Conservation (phyloP, 1,140 invertebrate genomes). For the Dreissena polymorpha region DNA sequence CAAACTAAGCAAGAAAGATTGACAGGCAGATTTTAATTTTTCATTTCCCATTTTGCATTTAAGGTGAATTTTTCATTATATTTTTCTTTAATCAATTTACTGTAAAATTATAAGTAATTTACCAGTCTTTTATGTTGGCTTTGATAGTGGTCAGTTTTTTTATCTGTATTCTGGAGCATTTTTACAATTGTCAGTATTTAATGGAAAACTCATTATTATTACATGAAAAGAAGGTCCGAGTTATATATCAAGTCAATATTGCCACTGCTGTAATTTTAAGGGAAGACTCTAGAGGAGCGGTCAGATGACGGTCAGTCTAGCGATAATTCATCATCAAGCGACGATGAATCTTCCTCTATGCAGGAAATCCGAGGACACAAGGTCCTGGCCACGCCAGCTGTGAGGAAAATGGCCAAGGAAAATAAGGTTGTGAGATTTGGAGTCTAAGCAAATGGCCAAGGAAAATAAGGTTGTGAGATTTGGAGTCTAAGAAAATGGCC, state of each 20-base stretch:
- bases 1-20: too few relatives aligned
- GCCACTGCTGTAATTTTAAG: too few relatives aligned
- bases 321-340: constrained; percentile 39
- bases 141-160: too few relatives aligned
- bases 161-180: too few relatives aligned
- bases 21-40: neutral
- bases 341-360: constrained; percentile 73
- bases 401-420: constrained; percentile 94
- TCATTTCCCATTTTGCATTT: neutral
- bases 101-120: too few relatives aligned
- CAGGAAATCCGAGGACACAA: constrained; percentile 80
- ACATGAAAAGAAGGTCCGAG: too few relatives aligned
- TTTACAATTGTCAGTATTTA: too few relatives aligned
- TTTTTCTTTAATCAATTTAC: too few relatives aligned
- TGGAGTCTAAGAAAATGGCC: constrained; percentile 85
- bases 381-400: constrained; percentile 94
- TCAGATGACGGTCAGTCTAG: neutral
- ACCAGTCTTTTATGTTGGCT: too few relatives aligned
- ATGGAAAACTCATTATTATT: too few relatives aligned
- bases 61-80: neutral
- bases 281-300: too few relatives aligned
- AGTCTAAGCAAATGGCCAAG: constrained; percentile 86
- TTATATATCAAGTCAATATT: too few relatives aligned
- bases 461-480: constrained; percentile 87
- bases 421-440: constrained; percentile 84